These are phyloP conservation scores for Notothenia coriiceps DNA, from an alignment of 2,113 vertebrate species.

Conservation along the genomic window DNA sequence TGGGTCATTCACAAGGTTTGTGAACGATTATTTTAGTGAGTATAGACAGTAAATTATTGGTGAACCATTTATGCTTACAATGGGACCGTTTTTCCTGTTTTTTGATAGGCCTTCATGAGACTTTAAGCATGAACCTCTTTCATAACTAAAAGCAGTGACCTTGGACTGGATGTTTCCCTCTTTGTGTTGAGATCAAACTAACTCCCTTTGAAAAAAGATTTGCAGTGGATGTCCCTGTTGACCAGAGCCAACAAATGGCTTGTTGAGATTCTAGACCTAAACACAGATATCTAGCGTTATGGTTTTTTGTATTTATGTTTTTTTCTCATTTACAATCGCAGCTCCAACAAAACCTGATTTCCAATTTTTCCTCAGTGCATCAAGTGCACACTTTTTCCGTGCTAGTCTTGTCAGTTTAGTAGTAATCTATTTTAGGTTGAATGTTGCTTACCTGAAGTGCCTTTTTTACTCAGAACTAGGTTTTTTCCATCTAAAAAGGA, in stretches of 20 bases:
- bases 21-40: not conserved
- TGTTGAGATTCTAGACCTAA: conserved; percentile 22
- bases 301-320: not conserved
- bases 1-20: not conserved
- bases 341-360: not conserved
- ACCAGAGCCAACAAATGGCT: not conserved
- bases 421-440: not conserved
- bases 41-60: not conserved
- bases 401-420: not conserved
- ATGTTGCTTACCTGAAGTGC: not conserved
- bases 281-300: not conserved
- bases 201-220: conserved; percentile 17
- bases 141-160: conserved; percentile 10
- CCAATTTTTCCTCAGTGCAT: not conserved
- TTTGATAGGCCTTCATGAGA: not conserved
- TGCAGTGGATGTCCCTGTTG: not conserved
- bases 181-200: conserved; percentile 30
- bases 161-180: not conserved
- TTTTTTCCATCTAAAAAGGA: not conserved
- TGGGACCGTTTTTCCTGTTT: not conserved
- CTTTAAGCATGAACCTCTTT: conserved; percentile 8
- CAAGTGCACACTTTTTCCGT: not conserved
- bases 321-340: not conserved
- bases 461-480: not conserved
- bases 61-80: not conserved